Evolutionary conservation across 2,888 invertebrate species (phyloP).

Genomic region (Iphiclides podalirius): DNA sequence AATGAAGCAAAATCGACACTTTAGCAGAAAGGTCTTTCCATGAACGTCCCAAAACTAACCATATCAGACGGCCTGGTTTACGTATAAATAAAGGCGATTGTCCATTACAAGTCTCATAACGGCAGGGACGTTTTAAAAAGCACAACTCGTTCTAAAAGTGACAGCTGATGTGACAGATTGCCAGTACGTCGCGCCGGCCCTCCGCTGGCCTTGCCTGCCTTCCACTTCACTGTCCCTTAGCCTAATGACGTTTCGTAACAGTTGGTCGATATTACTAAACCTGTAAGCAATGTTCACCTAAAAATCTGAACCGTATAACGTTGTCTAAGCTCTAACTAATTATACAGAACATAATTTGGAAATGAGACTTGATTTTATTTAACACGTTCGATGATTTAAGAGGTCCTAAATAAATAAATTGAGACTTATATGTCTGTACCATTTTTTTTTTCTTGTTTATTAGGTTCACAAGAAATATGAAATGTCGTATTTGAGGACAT

Average conservation of each 20-base stretch:
- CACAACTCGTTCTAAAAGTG: slow-evolving; percentile 17
- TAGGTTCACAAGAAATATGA: too few species aligned
- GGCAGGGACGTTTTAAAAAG: not conserved
- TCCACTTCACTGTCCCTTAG: slow-evolving; percentile 22
- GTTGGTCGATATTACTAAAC: slow-evolving; percentile 12
- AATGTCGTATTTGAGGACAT: too few species aligned
- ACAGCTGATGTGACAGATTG: slow-evolving; percentile 35
- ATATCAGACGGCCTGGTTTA: not conserved
- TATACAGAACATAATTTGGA: too few species aligned
- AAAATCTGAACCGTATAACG: not conserved
- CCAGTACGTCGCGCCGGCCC: slow-evolving; percentile 19
- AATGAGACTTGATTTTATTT: too few species aligned
- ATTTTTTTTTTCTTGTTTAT: too few species aligned
- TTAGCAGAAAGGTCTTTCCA: too few species aligned
- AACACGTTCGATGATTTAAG: too few species aligned
- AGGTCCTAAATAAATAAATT: too few species aligned
- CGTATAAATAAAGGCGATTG: too few species aligned
- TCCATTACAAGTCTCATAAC: slow-evolving; percentile 24
- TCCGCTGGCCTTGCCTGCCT: slow-evolving; percentile 25
- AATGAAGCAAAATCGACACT: too few species aligned
- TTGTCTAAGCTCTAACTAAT: not conserved
- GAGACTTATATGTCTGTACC: too few species aligned
- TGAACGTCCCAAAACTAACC: not conserved
- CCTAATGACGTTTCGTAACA: slow-evolving; percentile 21
- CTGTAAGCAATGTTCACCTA: slow-evolving; percentile 2